Evolutionary conservation across 2,797 vertebrate species (phyloP), one percentile per base, ranked within the genome.

Genomic region (Potorous gilbertii): DNA sequence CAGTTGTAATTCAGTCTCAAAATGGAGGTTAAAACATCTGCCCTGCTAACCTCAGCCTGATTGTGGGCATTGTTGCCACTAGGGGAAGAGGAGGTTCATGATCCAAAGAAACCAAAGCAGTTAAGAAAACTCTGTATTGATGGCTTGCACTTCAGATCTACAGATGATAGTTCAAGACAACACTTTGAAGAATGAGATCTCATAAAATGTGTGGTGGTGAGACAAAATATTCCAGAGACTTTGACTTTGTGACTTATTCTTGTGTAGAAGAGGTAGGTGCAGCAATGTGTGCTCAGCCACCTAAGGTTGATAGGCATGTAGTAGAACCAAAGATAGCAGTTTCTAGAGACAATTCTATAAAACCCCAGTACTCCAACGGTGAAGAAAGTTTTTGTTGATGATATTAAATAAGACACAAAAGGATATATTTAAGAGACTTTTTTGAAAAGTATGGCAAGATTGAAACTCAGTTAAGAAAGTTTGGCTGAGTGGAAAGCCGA

Each of bases 161-260:
- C 99, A 18, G 99, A 99, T 97, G 99, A 99, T 97, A 99, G 99
- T 98, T 98, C 99, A 97, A 99, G 99, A 98, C 99, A 99, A 97
- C 99, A 99, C 98, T 99, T 99, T 96, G 99, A 99, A 97, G 99
- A 99, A 99, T 99, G 99, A 99, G 99, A 98, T 98, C 99, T 99
- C 40, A 99, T 99, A 10, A 99, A 99, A 95, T 99, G 99, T 97
- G 99, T 99, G 99, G 99, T 99, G 90, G 99, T 99, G 99, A 99
- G 99, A 98, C 99, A 99, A 99, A 99, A 97, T 99, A 99, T 81
- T 99, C 99, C 57, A 99, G 99, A 95, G 99, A 99, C 27, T 99
- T 99, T 46, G 99, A 99, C 66, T 99, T 99, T 94, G 99, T 99
- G 92, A 99, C 99, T 0, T 99, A 99, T 52, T 98, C 99, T 0